These are phyloP conservation scores for Forbesichthys agassizii DNA, from an alignment of 2,113 vertebrate genomes.

Conservation along the genomic window DNA sequence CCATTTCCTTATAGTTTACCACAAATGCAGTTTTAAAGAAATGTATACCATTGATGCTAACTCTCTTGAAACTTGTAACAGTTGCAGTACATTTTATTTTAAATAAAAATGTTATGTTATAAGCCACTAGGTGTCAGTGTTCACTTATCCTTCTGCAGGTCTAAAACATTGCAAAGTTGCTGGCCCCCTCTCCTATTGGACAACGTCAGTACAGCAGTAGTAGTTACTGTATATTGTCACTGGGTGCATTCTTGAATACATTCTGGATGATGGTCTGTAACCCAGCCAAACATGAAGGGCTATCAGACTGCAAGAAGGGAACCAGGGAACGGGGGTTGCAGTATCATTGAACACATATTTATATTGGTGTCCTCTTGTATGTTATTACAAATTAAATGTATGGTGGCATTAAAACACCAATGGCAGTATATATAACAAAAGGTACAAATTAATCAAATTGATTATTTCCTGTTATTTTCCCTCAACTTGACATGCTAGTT, in stretches of 20 bases:
- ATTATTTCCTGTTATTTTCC: too few relatives aligned
- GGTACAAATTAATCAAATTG: too few relatives aligned
- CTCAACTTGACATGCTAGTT: too few relatives aligned
- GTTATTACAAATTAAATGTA: too few relatives aligned
- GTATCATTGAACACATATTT: not conserved
- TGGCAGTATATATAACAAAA: too few relatives aligned
- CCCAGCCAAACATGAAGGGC: slow-evolving; percentile 12
- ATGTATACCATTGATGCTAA: slow-evolving; percentile 7
- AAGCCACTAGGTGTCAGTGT: slow-evolving; percentile 61
- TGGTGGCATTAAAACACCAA: too few relatives aligned
- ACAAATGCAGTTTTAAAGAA: slow-evolving; percentile 19
- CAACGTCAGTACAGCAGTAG: too few relatives aligned
- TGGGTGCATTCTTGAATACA: slow-evolving; percentile 37
- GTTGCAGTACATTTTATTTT: not conserved
- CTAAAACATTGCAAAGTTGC: not conserved
- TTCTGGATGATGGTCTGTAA: not conserved
- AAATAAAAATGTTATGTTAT: slow-evolving; percentile 31
- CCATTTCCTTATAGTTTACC: slow-evolving; percentile 1
- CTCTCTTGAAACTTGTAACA: not conserved
- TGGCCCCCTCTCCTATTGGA: not conserved
- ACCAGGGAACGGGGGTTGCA: not conserved
- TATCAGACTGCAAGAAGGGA: not conserved
- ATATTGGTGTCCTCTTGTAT: too few relatives aligned
- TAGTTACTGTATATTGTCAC: not conserved
- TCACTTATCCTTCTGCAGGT: slow-evolving; percentile 20